Evolutionary conservation across 1,140 invertebrate genomes (phyloP), one percentile per base, ranked within the genome.

Genomic region (Zaprionus lachaisei): DNA sequence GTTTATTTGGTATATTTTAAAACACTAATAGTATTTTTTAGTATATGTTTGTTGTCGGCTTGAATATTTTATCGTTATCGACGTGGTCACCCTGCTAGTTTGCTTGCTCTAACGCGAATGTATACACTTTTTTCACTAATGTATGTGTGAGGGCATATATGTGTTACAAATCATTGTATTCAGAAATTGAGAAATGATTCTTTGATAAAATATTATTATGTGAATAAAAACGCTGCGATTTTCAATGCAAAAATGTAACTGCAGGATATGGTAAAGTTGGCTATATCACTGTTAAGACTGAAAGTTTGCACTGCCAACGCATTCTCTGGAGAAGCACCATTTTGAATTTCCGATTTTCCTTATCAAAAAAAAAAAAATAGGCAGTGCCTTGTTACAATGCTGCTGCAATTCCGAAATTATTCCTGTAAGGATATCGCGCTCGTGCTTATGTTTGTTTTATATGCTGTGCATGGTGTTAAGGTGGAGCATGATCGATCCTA

Each of bases 91-190:
- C 31, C 31, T 34, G 9, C 3, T 34, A 34, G 9, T 41, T 41
- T 41, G 38, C n/a, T n/a, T 44, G n/a, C 41, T 47, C 41, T 47
- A 47, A 17, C n/a, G 7, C 17, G n/a, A 47, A 47, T 47, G 41
- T 47, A 47, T 17, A 47, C 41, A 47, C n/a, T 47, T 47, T 44
- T 47, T 47, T 47, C 41, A 47, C 7, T 47, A 9, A 17, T 47
- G 41, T 17, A 47, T 47, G 41, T 44, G 41, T 44, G n/a, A 14
- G 37, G 14, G 38, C 2, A 2, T 44, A 44, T 44, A 44, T 44
- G 41, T 47, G n/a, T 47, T 17, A n/a, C n/a, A 47, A 47, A 41
- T n/a, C 15, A 4, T 17, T 47, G n/a, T 47, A 47, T 47, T 17
- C 41, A 20, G n/a, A 17, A 17, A 17, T 17, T 17, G 2, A 47